Evolutionary conservation across 2,113 vertebrate genomes (phyloP).

Genomic region (Thinocorus orbignyianus): DNA sequence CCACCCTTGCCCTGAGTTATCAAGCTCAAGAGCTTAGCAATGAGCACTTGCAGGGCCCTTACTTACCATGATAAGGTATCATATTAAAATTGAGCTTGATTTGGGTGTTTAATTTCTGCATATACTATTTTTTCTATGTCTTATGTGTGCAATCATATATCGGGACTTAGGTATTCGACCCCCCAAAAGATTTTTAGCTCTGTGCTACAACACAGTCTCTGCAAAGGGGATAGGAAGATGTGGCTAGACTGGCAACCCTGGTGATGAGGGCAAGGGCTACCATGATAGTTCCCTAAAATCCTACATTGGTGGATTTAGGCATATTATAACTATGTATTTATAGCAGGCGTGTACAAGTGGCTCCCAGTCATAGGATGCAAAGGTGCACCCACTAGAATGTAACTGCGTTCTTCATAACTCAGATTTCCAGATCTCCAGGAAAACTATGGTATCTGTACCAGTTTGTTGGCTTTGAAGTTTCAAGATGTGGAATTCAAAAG

Average conservation of each 20-base stretch:
- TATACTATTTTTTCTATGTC: fast-evolving
- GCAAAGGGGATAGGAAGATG: background rate
- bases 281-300: background rate
- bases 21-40: background rate
- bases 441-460: background rate
- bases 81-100: background rate
- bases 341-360: background rate
- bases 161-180: background rate
- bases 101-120: background rate
- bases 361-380: background rate
- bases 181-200: background rate
- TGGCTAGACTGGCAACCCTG: background rate
- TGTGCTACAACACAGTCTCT: background rate
- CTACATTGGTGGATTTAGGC: background rate
- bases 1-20: background rate
- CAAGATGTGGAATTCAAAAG: background rate
- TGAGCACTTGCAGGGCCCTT: background rate
- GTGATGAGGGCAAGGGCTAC: background rate
- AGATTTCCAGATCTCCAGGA: background rate
- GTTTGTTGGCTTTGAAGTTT: background rate
- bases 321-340: background rate
- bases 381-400: background rate
- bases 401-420: background rate
- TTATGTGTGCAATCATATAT: background rate
- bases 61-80: background rate